Percentiles rank a stretch among this genome's conserved stretches.
Evolutionary conservation across 2,797 vertebrate species (phyloP).

Genomic region (Pampus argenteus): DNA sequence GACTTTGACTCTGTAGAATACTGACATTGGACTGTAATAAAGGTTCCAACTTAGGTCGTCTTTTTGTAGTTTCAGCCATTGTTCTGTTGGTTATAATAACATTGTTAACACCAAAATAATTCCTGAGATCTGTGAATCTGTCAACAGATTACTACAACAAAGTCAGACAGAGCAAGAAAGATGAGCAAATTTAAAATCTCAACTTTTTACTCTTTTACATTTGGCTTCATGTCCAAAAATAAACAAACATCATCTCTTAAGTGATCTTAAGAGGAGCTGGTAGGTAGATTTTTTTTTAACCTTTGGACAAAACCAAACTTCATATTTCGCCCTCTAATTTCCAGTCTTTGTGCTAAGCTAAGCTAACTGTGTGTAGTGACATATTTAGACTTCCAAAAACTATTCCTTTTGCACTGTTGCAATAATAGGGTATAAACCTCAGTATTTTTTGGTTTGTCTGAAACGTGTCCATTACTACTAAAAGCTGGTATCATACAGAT

Average conservation of each 20-base stretch:
- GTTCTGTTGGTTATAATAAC: slow-evolving; percentile 23
- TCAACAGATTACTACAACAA: slow-evolving; percentile 22
- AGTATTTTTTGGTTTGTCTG: not conserved
- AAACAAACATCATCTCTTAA: not conserved
- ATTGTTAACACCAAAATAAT: slow-evolving; percentile 16
- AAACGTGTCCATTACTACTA: not conserved
- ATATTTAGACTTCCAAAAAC: slow-evolving; percentile 1
- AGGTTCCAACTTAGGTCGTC: slow-evolving; percentile 8
- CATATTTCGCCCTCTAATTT: not conserved
- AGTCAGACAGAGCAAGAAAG: slow-evolving; percentile 36
- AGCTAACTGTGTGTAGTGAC: not conserved
- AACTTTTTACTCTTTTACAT: not conserved
- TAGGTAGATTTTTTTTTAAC: not conserved
- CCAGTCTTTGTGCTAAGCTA: not conserved
- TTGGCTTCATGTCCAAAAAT: not conserved
- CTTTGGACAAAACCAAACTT: not conserved
- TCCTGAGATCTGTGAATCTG: slow-evolving; percentile 25
- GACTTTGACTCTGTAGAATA: slow-evolving; percentile 34
- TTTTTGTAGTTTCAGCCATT: not conserved
- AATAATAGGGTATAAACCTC: not conserved
- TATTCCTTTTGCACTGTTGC: not conserved
- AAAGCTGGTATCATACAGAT: not conserved
- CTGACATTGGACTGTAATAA: slow-evolving; percentile 29
- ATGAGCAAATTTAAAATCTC: slow-evolving; percentile 18
- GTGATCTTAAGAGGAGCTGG: not conserved